Evolutionary conservation across 2,113 vertebrate species (phyloP).

Genomic region (Tauraco erythrolophus): DNA sequence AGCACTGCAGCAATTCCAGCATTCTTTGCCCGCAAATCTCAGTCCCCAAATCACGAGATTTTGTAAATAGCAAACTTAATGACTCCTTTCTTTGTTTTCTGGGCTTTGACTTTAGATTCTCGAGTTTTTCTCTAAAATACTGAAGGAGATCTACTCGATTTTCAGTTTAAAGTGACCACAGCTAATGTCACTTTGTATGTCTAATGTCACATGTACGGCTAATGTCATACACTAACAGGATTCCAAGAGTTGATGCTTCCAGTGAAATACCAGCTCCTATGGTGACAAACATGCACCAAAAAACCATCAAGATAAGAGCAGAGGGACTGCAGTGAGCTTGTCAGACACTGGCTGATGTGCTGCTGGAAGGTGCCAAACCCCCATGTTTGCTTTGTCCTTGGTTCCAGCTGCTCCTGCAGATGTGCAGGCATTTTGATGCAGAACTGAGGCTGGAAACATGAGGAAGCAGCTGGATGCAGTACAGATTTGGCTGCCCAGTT

Average conservation of each 20-base stretch:
- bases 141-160: neutral
- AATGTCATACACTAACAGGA: neutral
- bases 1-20: neutral
- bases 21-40: neutral
- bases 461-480: neutral
- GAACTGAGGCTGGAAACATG: neutral
- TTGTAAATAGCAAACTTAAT: neutral
- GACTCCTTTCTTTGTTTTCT: neutral
- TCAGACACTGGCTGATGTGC: neutral
- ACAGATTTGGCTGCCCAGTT: neutral
- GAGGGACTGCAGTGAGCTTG: neutral
- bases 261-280: neutral
- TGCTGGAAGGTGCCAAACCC: neutral
- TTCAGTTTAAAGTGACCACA: neutral
- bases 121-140: neutral
- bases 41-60: neutral
- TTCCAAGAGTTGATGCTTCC: neutral
- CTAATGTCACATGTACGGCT: too few species aligned
- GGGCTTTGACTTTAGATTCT: neutral
- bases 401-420: neutral
- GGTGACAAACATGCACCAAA: neutral
- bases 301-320: neutral
- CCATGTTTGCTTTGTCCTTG: neutral
- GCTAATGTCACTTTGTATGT: too few species aligned
- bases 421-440: neutral